Base-by-base conservation (phyloP, 2,113 vertebrate genomes). In the Nesoenas mayeri region DNA sequence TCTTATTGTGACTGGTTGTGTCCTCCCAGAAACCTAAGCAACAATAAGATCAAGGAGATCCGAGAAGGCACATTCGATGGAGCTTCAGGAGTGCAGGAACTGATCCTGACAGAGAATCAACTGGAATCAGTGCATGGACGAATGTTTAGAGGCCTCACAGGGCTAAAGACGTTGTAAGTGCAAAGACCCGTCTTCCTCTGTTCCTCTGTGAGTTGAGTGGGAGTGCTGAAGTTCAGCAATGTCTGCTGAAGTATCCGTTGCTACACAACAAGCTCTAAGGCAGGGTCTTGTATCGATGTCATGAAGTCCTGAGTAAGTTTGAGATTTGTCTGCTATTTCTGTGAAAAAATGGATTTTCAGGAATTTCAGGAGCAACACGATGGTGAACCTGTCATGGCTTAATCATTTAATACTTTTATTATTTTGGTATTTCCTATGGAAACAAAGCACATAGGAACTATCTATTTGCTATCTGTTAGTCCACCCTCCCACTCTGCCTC, bases 1-100 rank as follows among this genome's bases (percentile, higher is more conserved):
- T 53, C n/a, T 64, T 28, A 2, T 0, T 48, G 44, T 62, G 38
- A 2, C 13, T 78, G 80, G 44, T 57, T 21, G 38, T 88, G 29
- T 71, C 69, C 79, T 79, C 96, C 24, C 95, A 99, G 99, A 98
- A 99, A 99, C 83, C 97, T 99, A 57, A 99, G 99, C 86, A 99
- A 99, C 98, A 99, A 99, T 80, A 99, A 99, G 96, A 98, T 99
- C 97, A 98, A 98, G 96, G 99, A 99, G 90, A 98, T 99, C 62
- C 98, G 98, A 6, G 99, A 99, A 78, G 99, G 99, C 2, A 79
- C 97, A 1, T 99, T 99, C 15, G 99, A 99, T 0, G 99, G 99
- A 2, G 98, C 99, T 0, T 96, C 95, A 2, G 98, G 98, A 2
- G 98, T 99, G 87, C 96, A 98, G 97, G 99, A 99, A 91, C 97